Evolutionary conservation across 2,797 vertebrate species (phyloP).

Genomic region (Oreochromis mossambicus): DNA sequence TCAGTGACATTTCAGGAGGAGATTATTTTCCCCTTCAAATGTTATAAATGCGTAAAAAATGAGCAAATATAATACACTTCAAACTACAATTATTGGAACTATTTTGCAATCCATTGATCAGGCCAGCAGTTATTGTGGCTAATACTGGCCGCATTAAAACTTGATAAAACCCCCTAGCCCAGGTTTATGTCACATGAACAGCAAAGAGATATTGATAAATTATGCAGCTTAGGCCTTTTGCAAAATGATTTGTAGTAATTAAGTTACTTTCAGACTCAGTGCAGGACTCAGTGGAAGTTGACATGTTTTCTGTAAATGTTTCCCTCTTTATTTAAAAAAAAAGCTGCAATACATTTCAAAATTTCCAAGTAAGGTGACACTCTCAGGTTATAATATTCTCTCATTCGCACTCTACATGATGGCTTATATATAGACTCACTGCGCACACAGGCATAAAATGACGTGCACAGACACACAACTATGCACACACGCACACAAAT

Average conservation of each 20-base stretch:
- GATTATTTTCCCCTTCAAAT: background rate
- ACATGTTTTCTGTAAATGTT: background rate
- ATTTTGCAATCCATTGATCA: background rate
- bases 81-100: background rate
- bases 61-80: background rate
- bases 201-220: background rate
- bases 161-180: background rate
- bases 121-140: background rate
- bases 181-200: background rate
- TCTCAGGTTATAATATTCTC: background rate
- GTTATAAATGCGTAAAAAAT: background rate
- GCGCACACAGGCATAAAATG: slow-evolving; percentile 3
- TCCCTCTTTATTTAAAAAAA: background rate
- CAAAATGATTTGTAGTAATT: background rate
- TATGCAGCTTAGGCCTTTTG: background rate
- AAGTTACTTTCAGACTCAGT: background rate
- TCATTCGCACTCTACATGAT: background rate
- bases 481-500: background rate
- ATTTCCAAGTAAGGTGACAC: background rate
- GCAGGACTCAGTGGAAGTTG: background rate
- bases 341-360: background rate
- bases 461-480: background rate
- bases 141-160: background rate
- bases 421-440: slow-evolving; percentile 19
- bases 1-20: background rate